phyloP scores from a whole-genome alignment of 1,140 invertebrate genomes.

The Condylostylus longicornis region DNA sequence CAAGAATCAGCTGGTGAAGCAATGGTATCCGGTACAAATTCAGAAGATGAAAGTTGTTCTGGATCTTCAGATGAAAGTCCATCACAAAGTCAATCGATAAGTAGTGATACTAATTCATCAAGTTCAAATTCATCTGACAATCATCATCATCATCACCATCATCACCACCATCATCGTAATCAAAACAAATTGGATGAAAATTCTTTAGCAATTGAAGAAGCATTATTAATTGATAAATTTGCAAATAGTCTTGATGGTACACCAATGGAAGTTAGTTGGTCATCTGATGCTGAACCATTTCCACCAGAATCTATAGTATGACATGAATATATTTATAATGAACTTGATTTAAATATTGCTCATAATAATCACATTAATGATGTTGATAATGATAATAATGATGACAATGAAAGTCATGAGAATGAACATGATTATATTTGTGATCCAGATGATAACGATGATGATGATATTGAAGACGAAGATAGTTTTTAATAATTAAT shows the following conservation, averaged over 20 bases:
- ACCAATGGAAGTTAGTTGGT: constrained; percentile 35
- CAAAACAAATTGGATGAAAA: constrained; percentile 4
- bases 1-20: constrained; percentile 51
- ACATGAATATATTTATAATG: no score
- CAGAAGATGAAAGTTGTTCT: constrained; percentile 38
- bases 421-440: no score
- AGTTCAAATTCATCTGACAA: no score
- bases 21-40: constrained; percentile 40
- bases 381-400: no score
- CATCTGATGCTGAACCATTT: constrained; percentile 28
- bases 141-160: constrained; percentile 18
- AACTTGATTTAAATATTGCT: no score
- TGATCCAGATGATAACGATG: no score
- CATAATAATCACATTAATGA: no score
- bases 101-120: constrained; percentile 15
- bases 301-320: constrained; percentile 11
- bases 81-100: neutral
- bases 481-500: neutral
- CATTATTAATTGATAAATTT: constrained; percentile 16
- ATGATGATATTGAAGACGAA: no score
- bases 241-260: constrained; percentile 24
- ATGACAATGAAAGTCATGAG: no score
- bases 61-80: constrained; percentile 27
- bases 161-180: constrained; percentile 8
- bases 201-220: constrained; percentile 21